phyloP scores from a whole-genome alignment of 2,888 invertebrate species.

The Flexamia atlantica region DNA sequence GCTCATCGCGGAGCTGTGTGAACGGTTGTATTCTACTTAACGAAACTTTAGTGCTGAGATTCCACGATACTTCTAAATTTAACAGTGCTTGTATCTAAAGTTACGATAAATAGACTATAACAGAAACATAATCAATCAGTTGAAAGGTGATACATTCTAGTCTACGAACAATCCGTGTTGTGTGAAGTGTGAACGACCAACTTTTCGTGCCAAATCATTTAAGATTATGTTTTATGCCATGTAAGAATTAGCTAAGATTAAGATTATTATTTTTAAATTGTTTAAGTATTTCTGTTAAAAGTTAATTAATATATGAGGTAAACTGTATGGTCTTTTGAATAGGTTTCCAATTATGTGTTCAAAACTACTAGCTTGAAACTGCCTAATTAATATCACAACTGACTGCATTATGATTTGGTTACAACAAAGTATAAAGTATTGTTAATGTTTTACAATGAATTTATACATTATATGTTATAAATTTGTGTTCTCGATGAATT shows the following conservation, averaged over 20 bases:
- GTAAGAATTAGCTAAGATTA: neutral
- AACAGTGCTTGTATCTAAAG: constrained; percentile 15
- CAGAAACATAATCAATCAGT: constrained; percentile 9
- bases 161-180: constrained; percentile 12
- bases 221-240: neutral
- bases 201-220: constrained; percentile 13
- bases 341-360: constrained; percentile 3
- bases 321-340: neutral
- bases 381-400: neutral
- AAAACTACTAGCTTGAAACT: constrained; percentile 13
- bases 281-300: neutral
- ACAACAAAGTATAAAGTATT: no score
- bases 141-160: neutral
- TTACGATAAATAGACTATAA: constrained; percentile 14
- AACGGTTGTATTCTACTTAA: constrained; percentile 13
- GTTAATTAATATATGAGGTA: neutral
- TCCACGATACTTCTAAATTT: neutral
- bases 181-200: constrained; percentile 18
- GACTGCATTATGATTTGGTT: no score
- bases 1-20: constrained; percentile 1
- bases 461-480: no score
- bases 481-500: neutral
- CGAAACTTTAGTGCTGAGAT: constrained; percentile 17
- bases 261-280: neutral
- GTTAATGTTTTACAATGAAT: no score